Evolutionary conservation across 2,888 invertebrate species (phyloP).

Genomic region (Phyto melanocephala): DNA sequence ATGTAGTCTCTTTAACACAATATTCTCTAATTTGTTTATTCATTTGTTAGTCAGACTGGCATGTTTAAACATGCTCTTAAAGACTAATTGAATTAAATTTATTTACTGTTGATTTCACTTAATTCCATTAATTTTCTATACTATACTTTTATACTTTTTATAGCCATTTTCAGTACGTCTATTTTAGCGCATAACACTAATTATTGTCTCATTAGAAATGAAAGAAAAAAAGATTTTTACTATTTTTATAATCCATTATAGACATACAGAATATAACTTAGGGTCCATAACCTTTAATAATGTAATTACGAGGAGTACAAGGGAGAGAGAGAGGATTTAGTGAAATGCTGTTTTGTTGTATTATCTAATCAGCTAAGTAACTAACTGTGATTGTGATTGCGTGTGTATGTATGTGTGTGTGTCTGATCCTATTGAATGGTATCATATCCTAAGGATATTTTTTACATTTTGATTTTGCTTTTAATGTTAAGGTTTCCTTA

Average conservation of each 20-base stretch:
- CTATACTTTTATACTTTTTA: neutral
- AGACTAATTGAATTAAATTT: constrained; percentile 4
- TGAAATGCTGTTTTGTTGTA: constrained; percentile 10
- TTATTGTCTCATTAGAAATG: too few species aligned
- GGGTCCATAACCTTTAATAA: too few species aligned
- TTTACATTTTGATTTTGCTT: neutral
- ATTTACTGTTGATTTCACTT: constrained; percentile 3
- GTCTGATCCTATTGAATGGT: constrained; percentile 5
- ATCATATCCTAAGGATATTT: constrained; percentile 16
- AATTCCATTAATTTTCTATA: neutral
- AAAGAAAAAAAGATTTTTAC: too few species aligned
- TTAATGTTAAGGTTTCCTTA: constrained; percentile 32
- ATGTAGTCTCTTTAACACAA: too few species aligned
- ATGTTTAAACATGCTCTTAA: neutral
- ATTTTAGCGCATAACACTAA: too few species aligned
- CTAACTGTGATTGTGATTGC: neutral
- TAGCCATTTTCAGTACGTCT: too few species aligned
- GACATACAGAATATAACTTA: too few species aligned
- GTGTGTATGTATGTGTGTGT: neutral
- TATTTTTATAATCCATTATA: too few species aligned
- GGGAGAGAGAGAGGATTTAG: neutral
- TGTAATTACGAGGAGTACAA: too few species aligned
- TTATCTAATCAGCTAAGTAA: neutral
- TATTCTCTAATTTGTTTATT: too few species aligned
- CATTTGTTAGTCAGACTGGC: too few species aligned